Percentiles rank a stretch among this genome's conserved stretches.
Evolutionary conservation across 2,797 vertebrate species (phyloP).

Genomic region (Pteronotus mesoamericanus): DNA sequence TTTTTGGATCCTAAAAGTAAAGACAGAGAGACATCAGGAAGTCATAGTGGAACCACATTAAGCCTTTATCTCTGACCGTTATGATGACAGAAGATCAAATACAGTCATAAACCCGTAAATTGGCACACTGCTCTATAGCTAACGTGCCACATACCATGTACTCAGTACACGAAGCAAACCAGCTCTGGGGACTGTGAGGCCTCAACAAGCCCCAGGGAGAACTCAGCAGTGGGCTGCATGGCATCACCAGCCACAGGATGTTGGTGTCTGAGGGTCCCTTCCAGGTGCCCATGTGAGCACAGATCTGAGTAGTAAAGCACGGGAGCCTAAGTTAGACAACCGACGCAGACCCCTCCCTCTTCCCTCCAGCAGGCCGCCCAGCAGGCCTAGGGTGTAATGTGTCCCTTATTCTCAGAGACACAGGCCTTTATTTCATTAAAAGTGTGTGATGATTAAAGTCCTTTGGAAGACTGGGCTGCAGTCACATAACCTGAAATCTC

Average conservation of each 20-base stretch:
- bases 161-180: neutral
- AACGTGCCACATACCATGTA: neutral
- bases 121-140: neutral
- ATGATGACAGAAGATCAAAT: conserved; percentile 2
- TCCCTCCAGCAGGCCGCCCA: neutral
- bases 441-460: neutral
- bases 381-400: neutral
- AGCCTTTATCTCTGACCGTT: neutral
- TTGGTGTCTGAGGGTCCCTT: neutral
- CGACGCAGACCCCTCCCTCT: neutral
- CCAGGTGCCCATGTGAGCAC: neutral
- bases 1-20: neutral
- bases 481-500: neutral
- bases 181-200: neutral
- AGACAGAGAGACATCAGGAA: neutral
- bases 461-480: neutral
- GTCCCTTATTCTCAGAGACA: neutral
- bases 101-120: neutral
- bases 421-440: neutral
- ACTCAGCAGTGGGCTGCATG: neutral
- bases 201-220: neutral
- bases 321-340: neutral
- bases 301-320: neutral
- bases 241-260: neutral
- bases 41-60: neutral